Conservation (phyloP, 1,140 invertebrate species). For the Rhynchophorus ferrugineus region DNA sequence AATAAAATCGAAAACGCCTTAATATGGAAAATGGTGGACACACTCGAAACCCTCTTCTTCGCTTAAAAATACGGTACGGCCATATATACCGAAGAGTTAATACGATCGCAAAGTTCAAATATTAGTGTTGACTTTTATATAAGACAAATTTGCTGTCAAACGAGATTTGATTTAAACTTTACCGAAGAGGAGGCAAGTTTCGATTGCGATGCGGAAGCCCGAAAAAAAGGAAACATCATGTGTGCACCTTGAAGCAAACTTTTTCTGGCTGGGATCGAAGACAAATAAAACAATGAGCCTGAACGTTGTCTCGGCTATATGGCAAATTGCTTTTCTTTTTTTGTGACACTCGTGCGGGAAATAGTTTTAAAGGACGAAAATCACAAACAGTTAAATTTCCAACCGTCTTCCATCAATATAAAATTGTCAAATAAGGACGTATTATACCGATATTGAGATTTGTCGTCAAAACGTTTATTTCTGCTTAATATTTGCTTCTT, state of each 20-base stretch:
- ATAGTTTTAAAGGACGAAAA: no score
- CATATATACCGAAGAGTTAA: not conserved
- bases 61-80: no score
- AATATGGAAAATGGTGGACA: no score
- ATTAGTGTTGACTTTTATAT: constrained; percentile 12
- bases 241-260: not conserved
- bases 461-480: no score
- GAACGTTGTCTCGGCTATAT: not conserved
- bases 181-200: not conserved
- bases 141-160: constrained; percentile 10
- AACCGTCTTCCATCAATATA: no score
- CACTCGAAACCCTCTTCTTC: no score
- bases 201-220: not conserved
- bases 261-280: not conserved
- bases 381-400: no score
- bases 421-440: no score
- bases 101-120: constrained; percentile 11
- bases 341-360: no score
- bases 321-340: not conserved
- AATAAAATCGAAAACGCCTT: no score
- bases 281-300: not conserved
- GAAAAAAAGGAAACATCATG: not conserved
- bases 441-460: no score
- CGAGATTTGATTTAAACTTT: constrained; percentile 12
- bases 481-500: no score